Percentiles rank a stretch among this genome's conserved stretches.
Conservation (phyloP, 2,113 vertebrate species). For the Rhynchomys soricoides region DNA sequence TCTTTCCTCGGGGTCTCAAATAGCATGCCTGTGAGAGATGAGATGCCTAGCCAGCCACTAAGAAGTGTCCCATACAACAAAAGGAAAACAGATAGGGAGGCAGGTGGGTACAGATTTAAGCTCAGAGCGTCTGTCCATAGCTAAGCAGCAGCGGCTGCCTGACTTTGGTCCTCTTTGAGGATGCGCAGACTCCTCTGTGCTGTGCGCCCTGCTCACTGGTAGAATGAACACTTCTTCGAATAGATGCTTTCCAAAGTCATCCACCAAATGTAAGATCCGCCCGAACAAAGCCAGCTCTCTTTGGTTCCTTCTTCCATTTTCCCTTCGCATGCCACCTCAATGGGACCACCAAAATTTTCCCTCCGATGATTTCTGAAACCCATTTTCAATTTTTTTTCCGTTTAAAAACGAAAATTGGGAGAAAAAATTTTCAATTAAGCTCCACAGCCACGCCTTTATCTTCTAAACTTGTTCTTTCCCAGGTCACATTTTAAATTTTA, state of each 20-base stretch:
- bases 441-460: background rate
- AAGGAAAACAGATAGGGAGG: background rate
- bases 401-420: constrained; percentile 22
- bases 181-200: background rate
- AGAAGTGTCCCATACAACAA: background rate
- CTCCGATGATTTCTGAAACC: constrained; percentile 32
- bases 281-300: background rate
- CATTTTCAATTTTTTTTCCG: constrained; percentile 38
- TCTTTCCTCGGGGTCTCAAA: constrained; percentile 6
- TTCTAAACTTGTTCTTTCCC: constrained; percentile 1
- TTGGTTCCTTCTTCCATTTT: constrained; percentile 3
- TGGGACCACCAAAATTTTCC: constrained; percentile 14
- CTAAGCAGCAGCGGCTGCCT: background rate
- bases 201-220: background rate
- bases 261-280: background rate
- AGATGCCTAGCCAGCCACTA: background rate
- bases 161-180: background rate
- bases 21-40: background rate
- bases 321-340: background rate
- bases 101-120: background rate
- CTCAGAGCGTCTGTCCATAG: background rate
- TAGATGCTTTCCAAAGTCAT: background rate
- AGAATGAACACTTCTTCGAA: background rate
- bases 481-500: background rate
- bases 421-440: background rate